A percentile compares a stretch with the other conserved stretches of the same genome.
Conservation (phyloP, 2,797 vertebrate genomes). For the Dryobates pubescens region DNA sequence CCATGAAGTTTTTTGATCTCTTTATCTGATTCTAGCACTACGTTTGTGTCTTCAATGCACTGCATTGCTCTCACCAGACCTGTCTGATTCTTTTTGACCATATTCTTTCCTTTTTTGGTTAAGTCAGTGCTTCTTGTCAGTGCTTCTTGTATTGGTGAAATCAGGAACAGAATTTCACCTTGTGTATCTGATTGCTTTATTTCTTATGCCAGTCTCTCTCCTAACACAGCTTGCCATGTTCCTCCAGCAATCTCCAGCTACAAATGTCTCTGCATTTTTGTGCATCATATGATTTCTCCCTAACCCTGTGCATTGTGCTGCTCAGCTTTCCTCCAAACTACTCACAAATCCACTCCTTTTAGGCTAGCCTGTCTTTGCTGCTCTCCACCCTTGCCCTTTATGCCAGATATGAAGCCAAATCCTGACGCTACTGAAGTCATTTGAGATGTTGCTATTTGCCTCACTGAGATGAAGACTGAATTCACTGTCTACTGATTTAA, state of each 20-base stretch:
- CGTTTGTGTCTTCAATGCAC: background rate
- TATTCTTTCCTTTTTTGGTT: background rate
- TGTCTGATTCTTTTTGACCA: background rate
- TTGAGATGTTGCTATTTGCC: conserved; percentile 48
- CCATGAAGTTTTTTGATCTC: background rate
- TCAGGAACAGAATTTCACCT: background rate
- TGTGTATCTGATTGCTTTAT: background rate
- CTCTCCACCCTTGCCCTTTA: conserved; percentile 27
- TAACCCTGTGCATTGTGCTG: background rate
- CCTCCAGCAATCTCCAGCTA: background rate
- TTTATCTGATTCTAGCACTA: background rate
- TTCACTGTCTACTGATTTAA: conserved; percentile 42
- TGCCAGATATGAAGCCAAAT: conserved; percentile 27
- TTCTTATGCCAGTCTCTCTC: background rate
- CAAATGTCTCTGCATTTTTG: background rate
- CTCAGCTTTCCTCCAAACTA: conserved; percentile 26
- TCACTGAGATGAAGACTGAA: conserved; percentile 2
- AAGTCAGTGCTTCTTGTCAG: background rate
- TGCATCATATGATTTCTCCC: background rate
- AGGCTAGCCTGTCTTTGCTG: background rate
- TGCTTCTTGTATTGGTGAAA: background rate
- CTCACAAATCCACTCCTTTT: conserved; percentile 4
- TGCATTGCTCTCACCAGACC: background rate
- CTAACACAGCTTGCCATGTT: background rate
- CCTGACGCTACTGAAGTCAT: conserved; percentile 6